Base-by-base conservation (phyloP, 2,888 invertebrate species). In the Plebejus argus region DNA sequence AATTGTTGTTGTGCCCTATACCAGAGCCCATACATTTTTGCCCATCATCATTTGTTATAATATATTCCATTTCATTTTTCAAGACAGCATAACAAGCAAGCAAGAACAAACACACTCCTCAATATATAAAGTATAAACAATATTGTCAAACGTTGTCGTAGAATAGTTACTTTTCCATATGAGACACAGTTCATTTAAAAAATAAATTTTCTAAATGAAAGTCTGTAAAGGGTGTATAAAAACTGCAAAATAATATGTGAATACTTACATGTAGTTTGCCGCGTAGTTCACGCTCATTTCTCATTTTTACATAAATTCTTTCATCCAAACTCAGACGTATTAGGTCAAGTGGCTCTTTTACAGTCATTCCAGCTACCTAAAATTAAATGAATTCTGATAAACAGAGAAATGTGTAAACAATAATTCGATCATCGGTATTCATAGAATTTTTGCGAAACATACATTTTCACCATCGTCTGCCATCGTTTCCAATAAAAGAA, bases 271-370 rank as follows among this genome's bases (percentile, higher is more conserved):
- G 99, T 77, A 99, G 94, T 86, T 98, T 95, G 7, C 99, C 99
- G 79, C 98, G 95, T n/a, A 99, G 95, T 94, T 99, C 99, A 78
- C 99, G 95, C 88, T 99, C 99, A 89, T 99, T 99, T 77, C 99
- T 96, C 99, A 99, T 99, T 95, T 99, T 99, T 0, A 99, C 99
- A 85, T 99, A 99, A 86, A 99, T 99, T 85, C 98, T 96, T 90
- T 99, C 99, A 93, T 99, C 99, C 83, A 99, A 95, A 94, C 99
- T 99, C 15, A 99, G 95, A 79, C 99, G 96, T 81, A 99, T 98
- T 76, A 99, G 95, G 94, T 99, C 99, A 72, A 99, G 93, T 0
- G 99, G 99, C 89, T 99, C 99, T 90, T 99, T 99, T 0, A 99
- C 98, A 77, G 98, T 97, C 89, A 98, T 97, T 49, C 97, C 97